Conservation (phyloP, 1,140 invertebrate genomes). For the Drosophila neocordata region DNA sequence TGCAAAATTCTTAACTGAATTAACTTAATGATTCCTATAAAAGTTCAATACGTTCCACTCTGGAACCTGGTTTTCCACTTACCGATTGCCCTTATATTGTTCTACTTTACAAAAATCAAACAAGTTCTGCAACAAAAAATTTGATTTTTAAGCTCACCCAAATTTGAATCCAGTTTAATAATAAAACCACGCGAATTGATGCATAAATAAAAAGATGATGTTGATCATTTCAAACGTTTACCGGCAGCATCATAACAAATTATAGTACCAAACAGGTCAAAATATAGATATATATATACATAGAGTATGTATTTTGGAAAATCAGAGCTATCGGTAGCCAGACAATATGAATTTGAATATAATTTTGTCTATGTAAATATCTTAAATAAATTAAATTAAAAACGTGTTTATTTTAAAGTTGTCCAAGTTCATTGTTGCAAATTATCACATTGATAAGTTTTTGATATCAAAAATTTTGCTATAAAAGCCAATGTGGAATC, state of each 20-base stretch:
- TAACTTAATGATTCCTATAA: background rate
- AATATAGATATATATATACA: background rate
- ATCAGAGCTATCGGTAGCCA: background rate
- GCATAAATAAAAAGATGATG: slow-evolving; percentile 11
- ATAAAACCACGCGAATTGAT: slow-evolving; percentile 31
- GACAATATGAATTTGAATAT: background rate
- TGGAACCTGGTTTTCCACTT: background rate
- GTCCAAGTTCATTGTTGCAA: slow-evolving; percentile 72
- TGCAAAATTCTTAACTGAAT: too few species aligned
- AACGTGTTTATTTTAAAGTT: slow-evolving; percentile 61
- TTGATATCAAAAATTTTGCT: slow-evolving; percentile 20
- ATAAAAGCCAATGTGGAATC: slow-evolving; percentile 41
- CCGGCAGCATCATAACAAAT: slow-evolving; percentile 14
- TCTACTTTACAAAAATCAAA: background rate
- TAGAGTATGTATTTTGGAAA: slow-evolving; percentile 6
- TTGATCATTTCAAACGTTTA: slow-evolving; percentile 11
- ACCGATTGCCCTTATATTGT: background rate
- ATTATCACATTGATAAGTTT: slow-evolving; percentile 56
- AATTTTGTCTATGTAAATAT: slow-evolving; percentile 11
- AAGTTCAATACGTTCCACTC: background rate
- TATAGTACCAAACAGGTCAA: slow-evolving; percentile 17
- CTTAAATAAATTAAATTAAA: slow-evolving; percentile 35
- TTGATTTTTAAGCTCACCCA: background rate
- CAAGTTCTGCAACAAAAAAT: background rate
- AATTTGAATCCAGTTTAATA: slow-evolving; percentile 24